phyloP scores from a whole-genome alignment of 2,888 invertebrate genomes.

The Diaphora mendica region DNA sequence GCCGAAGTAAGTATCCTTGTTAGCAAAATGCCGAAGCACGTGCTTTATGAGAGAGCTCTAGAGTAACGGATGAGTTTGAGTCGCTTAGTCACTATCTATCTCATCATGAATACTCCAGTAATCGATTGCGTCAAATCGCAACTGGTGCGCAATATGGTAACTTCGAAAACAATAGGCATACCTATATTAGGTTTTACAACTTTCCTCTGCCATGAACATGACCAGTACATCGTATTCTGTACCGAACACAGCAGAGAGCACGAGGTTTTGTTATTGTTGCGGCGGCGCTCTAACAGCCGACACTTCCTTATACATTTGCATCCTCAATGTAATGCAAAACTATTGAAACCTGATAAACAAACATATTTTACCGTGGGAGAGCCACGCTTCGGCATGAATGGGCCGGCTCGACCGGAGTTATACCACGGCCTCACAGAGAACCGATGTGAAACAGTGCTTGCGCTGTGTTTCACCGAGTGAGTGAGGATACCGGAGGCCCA shows the following conservation, averaged over 20 bases:
- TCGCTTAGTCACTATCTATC: no score
- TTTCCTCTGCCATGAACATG: neutral
- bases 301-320: neutral
- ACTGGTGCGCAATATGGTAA: neutral
- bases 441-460: no score
- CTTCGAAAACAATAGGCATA: neutral
- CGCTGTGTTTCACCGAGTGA: no score
- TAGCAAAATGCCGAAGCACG: no score
- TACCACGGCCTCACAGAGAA: no score
- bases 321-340: neutral
- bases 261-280: neutral
- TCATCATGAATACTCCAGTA: neutral
- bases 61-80: neutral
- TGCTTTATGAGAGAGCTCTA: neutral
- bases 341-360: neutral
- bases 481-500: no score
- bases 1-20: conserved; percentile 86
- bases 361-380: no score
- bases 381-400: no score
- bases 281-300: neutral
- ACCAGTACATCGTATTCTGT: neutral
- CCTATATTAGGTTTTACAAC: neutral
- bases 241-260: neutral
- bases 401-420: no score
- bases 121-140: neutral